Evolutionary conservation across 2,888 invertebrate genomes (phyloP).

Genomic region (Prosopocoilus inquinatus): DNA sequence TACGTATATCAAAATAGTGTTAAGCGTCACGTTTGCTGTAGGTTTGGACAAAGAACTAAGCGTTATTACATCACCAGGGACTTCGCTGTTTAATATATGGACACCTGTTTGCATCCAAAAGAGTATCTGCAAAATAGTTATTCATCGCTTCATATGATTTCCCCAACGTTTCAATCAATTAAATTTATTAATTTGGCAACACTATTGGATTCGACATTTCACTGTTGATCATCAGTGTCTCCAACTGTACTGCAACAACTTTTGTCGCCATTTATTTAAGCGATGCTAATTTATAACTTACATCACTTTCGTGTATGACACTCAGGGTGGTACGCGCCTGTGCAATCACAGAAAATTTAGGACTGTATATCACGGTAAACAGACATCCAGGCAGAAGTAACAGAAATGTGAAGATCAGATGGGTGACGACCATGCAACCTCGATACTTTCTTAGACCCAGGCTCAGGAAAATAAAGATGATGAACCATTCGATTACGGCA

Average conservation of each 20-base stretch:
- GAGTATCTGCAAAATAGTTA: not conserved
- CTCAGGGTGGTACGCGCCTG: not conserved
- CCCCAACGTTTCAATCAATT: not conserved
- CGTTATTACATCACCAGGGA: conserved; percentile 16
- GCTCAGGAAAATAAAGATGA: conserved; percentile 5
- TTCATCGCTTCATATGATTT: not conserved
- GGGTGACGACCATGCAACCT: conserved; percentile 3
- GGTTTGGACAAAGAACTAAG: conserved; percentile 15
- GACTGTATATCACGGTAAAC: conserved; percentile 13
- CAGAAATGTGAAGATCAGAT: conserved; percentile 1
- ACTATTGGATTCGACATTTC: no score
- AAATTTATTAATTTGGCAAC: no score
- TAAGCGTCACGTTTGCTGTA: conserved; percentile 10
- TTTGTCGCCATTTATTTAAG: no score
- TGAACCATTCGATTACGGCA: conserved; percentile 3
- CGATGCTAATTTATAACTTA: not conserved
- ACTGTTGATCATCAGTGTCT: not conserved
- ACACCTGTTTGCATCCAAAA: conserved; percentile 14
- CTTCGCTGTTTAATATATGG: conserved; percentile 15
- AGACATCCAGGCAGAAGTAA: conserved; percentile 7
- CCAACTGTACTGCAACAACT: not conserved
- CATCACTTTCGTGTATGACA: not conserved
- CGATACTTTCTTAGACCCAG: conserved; percentile 7
- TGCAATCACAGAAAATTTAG: conserved; percentile 1
- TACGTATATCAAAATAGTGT: conserved; percentile 11